A percentile compares a stretch with the other conserved stretches of the same genome.
Evolutionary conservation across 2,888 invertebrate species (phyloP).

Genomic region (Pachydiplax longipennis): DNA sequence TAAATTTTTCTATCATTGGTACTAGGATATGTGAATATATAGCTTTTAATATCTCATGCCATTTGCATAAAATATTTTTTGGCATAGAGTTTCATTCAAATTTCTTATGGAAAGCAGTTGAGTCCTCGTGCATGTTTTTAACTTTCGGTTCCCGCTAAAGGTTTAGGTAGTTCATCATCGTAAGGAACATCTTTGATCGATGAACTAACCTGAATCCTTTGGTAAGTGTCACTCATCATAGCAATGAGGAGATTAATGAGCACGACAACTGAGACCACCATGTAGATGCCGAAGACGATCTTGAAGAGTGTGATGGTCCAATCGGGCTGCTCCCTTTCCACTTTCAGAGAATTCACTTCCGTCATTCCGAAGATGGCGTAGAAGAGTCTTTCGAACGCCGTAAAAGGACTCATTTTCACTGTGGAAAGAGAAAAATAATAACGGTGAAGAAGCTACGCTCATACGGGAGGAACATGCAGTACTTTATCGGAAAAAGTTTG

Average conservation of each 20-base stretch:
- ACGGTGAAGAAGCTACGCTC: background rate
- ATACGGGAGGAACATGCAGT: too few species aligned
- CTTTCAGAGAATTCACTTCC: constrained; percentile 83
- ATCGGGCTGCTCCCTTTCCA: constrained; percentile 70
- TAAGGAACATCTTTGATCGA: background rate
- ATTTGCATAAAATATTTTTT: too few species aligned
- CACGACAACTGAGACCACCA: constrained; percentile 97
- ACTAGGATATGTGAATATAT: too few species aligned
- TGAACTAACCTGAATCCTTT: constrained; percentile 73
- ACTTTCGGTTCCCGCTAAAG: too few species aligned
- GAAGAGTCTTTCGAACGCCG: constrained; percentile 97
- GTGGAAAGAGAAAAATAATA: constrained; percentile 61
- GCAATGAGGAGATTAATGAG: constrained; percentile 99
- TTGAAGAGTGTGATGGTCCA: constrained; percentile 90
- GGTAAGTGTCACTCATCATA: constrained; percentile 99
- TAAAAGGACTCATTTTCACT: constrained; percentile 89
- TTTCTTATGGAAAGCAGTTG: too few species aligned
- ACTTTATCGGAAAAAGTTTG: too few species aligned
- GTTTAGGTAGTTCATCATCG: too few species aligned
- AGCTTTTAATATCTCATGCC: too few species aligned
- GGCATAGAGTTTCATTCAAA: too few species aligned
- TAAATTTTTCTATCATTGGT: too few species aligned
- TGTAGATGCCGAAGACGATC: constrained; percentile 94
- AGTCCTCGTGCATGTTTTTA: too few species aligned
- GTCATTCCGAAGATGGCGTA: constrained; percentile 97